Base-by-base conservation (phyloP, 1,140 invertebrate species). In the Araneus ventricosus region DNA sequence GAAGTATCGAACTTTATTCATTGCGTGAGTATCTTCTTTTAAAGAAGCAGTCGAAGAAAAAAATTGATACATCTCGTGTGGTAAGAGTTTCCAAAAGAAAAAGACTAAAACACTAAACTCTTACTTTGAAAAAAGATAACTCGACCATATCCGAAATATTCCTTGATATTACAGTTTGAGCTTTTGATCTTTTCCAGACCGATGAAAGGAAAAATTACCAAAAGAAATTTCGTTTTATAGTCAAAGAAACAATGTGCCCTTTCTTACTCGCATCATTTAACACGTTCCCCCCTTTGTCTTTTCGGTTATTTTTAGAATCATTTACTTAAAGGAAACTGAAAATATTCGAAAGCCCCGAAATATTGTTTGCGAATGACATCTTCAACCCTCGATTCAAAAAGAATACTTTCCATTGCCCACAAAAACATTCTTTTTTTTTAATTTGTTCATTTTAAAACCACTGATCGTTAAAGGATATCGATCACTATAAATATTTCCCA, bases 201-300 rank as follows among this genome's bases (percentile, higher is more conserved):
- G 57, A n/a, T 86, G 57, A 34, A 86, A 86, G 84, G 84, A 86
- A 86, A 86, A 86, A 86, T 61, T 86, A 52, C 57, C 59, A 27
- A 86, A 61, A 86, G 41, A 61, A 30, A 37, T 86, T 86, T 86
- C 57, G 57, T 61, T 86, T 86, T 61, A 86, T 86, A 85, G 82
- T 86, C n/a, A 86, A 86, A 57, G 84, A 59, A 86, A 86, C 57
- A 61, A 59, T 86, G 61, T 61, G 30, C 30, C 24, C 59, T 45
- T 82, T 52, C 30, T 86, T 59, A 37, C 20, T 59, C 52, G 57
- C 84, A 86, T 59, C 84, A 86, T 86, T 86, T 30, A 86, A 59
- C 57, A 27, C 57, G 30, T 59, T 37, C 41, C 37, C 61, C 27
- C 30, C 24, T 37, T 59, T 7, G 20, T 86, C 45, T 86, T 86